Evolutionary conservation across 30 jellyfish, hydroid and myxozoan species (phyloP).

Genomic region (Aurelia sp.): DNA sequence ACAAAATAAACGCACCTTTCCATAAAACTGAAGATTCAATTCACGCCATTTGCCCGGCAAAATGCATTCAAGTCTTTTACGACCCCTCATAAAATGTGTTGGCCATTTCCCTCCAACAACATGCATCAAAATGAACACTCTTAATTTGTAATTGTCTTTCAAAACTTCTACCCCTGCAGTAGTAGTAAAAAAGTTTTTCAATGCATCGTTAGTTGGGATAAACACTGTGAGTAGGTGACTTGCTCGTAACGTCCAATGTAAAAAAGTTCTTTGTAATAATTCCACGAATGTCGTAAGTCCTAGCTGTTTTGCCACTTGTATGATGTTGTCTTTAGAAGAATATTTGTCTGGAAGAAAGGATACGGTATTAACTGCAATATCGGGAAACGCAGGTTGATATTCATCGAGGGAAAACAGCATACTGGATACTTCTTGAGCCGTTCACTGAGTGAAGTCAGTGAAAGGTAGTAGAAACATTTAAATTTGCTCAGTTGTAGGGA

Average conservation of each 20-base stretch:
- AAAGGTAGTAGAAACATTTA: no score
- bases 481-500: no score
- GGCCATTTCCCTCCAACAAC: constrained; percentile 68
- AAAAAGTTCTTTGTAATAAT: not conserved
- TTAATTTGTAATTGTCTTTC: not conserved
- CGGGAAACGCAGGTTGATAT: no score
- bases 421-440: no score
- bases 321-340: constrained; percentile 10
- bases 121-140: constrained; percentile 23
- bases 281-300: constrained; percentile 29
- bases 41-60: constrained; percentile 36
- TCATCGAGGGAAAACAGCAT: no score
- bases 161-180: not conserved
- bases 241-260: constrained; percentile 2
- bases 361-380: no score
- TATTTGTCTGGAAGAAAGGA: constrained; percentile 2
- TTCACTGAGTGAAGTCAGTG: no score
- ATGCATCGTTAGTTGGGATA: constrained; percentile 37
- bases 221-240: constrained; percentile 11
- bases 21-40: not conserved
- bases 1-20: not conserved
- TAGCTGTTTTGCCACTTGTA: constrained; percentile 22
- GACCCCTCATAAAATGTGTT: constrained; percentile 2
- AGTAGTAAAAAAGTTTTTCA: constrained; percentile 8
- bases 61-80: constrained; percentile 18